A percentile compares a stretch with the other conserved stretches of the same genome.
Evolutionary conservation across 2,113 vertebrate genomes (phyloP).

Genomic region (Choloepus hoffmanni): DNA sequence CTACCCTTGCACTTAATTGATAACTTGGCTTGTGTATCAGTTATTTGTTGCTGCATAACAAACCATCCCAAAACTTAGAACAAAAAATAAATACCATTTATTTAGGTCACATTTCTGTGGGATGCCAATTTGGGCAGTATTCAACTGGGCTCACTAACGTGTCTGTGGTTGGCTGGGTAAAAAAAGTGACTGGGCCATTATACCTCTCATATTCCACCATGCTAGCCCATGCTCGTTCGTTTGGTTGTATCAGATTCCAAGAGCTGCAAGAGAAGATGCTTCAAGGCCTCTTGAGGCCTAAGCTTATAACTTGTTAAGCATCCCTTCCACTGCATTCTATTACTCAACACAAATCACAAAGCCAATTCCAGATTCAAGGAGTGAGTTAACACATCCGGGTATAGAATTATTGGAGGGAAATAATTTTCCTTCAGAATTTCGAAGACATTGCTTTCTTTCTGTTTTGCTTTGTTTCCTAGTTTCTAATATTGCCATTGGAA

Average conservation of each 20-base stretch:
- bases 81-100: not conserved
- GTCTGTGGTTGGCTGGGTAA: not conserved
- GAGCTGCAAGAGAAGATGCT: not conserved
- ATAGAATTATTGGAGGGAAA: not conserved
- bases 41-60: not conserved
- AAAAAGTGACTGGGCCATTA: too few species aligned
- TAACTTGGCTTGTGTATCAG: not conserved
- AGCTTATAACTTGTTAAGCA: not conserved
- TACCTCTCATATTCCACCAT: not conserved
- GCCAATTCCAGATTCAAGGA: not conserved
- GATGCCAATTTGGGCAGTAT: not conserved
- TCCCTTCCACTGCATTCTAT: not conserved
- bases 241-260: not conserved
- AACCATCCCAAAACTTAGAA: not conserved
- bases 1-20: not conserved
- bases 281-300: not conserved
- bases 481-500: not conserved
- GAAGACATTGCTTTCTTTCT: not conserved
- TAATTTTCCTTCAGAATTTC: not conserved
- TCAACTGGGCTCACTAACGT: not conserved
- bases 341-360: not conserved
- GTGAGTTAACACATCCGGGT: not conserved
- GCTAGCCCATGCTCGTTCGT: not conserved
- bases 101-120: not conserved
- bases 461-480: not conserved